Conservation (phyloP, 1,140 invertebrate species). For the Lepidurus packardi region DNA sequence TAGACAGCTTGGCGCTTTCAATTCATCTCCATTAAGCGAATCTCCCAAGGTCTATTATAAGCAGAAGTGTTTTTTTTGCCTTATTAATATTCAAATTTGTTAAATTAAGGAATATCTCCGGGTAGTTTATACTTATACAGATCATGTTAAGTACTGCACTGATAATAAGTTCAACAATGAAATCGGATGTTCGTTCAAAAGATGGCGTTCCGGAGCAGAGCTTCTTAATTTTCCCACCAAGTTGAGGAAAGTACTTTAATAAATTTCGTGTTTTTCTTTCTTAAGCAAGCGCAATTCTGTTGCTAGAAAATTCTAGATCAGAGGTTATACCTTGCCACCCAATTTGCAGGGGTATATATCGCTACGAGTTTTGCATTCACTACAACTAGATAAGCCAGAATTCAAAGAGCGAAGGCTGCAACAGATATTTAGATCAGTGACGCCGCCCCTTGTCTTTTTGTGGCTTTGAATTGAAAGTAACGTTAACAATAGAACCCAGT, state of each 20-base stretch:
- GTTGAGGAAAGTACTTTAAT: no score
- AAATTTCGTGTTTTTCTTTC: not conserved
- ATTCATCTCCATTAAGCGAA: conserved; percentile 6
- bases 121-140: no score
- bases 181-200: not conserved
- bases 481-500: not conserved
- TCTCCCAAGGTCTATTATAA: not conserved
- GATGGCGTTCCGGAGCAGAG: not conserved
- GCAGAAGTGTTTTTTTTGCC: not conserved
- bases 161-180: not conserved
- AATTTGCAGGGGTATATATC: no score
- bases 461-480: not conserved
- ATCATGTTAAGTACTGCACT: not conserved
- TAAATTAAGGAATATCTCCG: no score
- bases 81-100: no score
- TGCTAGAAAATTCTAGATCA: not conserved
- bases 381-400: no score
- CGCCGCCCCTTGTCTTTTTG: not conserved
- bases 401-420: not conserved
- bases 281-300: not conserved
- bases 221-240: not conserved
- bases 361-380: no score
- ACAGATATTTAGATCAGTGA: not conserved
- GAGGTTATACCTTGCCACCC: not conserved
- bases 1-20: conserved; percentile 18